Evolutionary conservation across 2,888 invertebrate genomes (phyloP).

Genomic region (Thymelicus lineola): DNA sequence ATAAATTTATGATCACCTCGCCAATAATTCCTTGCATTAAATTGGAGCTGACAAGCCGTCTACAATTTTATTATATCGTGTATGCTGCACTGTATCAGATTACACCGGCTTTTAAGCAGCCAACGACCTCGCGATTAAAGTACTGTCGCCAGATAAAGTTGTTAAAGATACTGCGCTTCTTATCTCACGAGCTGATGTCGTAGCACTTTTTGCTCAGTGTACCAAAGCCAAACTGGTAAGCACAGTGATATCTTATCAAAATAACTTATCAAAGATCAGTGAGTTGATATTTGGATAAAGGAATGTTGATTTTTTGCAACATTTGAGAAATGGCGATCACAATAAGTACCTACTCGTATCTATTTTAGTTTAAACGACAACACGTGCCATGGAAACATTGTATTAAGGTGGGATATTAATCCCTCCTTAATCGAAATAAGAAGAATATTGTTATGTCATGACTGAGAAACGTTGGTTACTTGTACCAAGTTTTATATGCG

Average conservation of each 20-base stretch:
- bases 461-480: too few relatives aligned
- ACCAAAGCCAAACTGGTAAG: too few relatives aligned
- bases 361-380: too few relatives aligned
- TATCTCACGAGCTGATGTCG: neutral
- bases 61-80: conserved; percentile 32
- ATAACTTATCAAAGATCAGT: neutral
- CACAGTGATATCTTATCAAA: neutral
- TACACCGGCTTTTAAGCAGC: conserved; percentile 26
- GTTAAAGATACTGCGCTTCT: neutral
- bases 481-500: too few relatives aligned
- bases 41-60: conserved; percentile 25
- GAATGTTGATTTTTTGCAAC: too few relatives aligned
- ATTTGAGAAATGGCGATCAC: too few relatives aligned
- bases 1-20: neutral
- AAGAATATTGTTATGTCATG: too few relatives aligned
- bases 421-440: too few relatives aligned
- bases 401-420: too few relatives aligned
- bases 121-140: conserved; percentile 32
- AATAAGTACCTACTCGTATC: too few relatives aligned
- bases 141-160: conserved; percentile 20
- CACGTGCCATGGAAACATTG: too few relatives aligned
- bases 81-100: conserved; percentile 19
- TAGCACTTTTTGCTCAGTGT: neutral
- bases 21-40: conserved; percentile 2
- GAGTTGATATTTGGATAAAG: neutral